Evolutionary conservation across 2,113 vertebrate species (phyloP), one percentile per base, ranked within the genome.

Genomic region (Oreochromis tanganicae): DNA sequence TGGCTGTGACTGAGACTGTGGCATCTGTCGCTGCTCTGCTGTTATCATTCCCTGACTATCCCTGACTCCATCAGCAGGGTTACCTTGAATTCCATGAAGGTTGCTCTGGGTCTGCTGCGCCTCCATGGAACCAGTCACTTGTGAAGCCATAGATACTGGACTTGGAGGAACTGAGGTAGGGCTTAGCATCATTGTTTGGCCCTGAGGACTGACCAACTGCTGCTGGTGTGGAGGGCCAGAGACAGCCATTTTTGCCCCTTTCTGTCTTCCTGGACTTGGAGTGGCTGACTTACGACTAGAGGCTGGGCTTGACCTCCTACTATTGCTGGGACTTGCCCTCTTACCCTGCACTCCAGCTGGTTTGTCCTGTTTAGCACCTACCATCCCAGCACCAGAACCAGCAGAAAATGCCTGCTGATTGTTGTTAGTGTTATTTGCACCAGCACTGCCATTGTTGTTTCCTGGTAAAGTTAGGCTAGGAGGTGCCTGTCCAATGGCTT

Each of bases 401-500:
- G 94, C 19, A 21, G 94, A 68, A 79, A 96, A 96, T 87, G 94
- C 52, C 85, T 95, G 95, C 10, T 96, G 96, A 88, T 82, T 91
- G 71, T 85, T 95, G 78, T 95, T 96, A 88, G 92, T 59, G 87
- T 94, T 96, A 81, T 92, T 96, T 90, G 92, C 94, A 54, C 93
- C 88, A 7, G 79, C 36, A 84, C 82, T 88, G n/a, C 92, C 95
- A 63, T 92, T 96, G 82, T 89, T 96, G 85, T 90, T 96, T 68
- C 96, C 94, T 66, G 93, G 79, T 78, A 97, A 85, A 89, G 85
- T 90, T 78, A 99, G 95, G 94, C 95, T 98, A 68, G 97, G 97
- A 59, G 98, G 99, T 46, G 98, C 98, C 95, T 99, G 99, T 24
- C 99, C 99, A 24, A 99, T 99, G 84, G 98, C 99, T 96, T 99